A percentile compares a stretch with the other conserved stretches of the same genome.
Evolutionary conservation across 2,113 vertebrate species (phyloP).

Genomic region (Monopterus albus): DNA sequence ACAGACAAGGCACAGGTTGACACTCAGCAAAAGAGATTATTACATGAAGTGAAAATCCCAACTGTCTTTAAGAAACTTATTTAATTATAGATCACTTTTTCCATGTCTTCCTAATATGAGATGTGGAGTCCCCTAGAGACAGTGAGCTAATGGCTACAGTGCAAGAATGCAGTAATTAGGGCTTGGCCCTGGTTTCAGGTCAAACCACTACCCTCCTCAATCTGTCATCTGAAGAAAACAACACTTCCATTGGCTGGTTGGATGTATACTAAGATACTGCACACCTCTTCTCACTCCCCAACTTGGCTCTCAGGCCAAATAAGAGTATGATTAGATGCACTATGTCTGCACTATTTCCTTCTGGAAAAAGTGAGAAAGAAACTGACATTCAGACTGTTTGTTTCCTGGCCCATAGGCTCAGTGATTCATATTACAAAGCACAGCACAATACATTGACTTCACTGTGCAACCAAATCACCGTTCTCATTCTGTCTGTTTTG

Average conservation of each 20-base stretch:
- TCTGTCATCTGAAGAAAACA: slow-evolving; percentile 62
- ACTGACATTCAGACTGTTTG: slow-evolving; percentile 67
- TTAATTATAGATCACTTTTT: slow-evolving; percentile 79
- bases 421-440: slow-evolving; percentile 67
- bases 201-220: slow-evolving; percentile 66
- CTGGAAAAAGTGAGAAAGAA: slow-evolving; percentile 72
- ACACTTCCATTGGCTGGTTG: slow-evolving; percentile 55
- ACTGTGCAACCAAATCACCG: slow-evolving; percentile 48
- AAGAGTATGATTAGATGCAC: slow-evolving; percentile 57
- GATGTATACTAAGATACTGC: slow-evolving; percentile 34
- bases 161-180: slow-evolving; percentile 76
- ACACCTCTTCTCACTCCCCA: slow-evolving; percentile 49
- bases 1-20: slow-evolving; percentile 15
- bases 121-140: slow-evolving; percentile 76
- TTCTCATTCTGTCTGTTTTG: slow-evolving; percentile 66
- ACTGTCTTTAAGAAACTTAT: slow-evolving; percentile 58
- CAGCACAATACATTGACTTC: slow-evolving; percentile 61
- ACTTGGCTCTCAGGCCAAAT: slow-evolving; percentile 58
- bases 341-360: slow-evolving; percentile 67
- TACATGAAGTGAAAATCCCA: slow-evolving; percentile 53
- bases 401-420: slow-evolving; percentile 61
- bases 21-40: slow-evolving; percentile 49
- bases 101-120: slow-evolving; percentile 74
- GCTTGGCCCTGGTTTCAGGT: slow-evolving; percentile 65
- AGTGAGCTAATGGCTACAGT: slow-evolving; percentile 81